A percentile compares a stretch with the other conserved stretches of the same genome.
These are phyloP conservation scores for Athripsodes cinereus DNA, from an alignment of 2,888 invertebrate genomes.

Conservation along the genomic window DNA sequence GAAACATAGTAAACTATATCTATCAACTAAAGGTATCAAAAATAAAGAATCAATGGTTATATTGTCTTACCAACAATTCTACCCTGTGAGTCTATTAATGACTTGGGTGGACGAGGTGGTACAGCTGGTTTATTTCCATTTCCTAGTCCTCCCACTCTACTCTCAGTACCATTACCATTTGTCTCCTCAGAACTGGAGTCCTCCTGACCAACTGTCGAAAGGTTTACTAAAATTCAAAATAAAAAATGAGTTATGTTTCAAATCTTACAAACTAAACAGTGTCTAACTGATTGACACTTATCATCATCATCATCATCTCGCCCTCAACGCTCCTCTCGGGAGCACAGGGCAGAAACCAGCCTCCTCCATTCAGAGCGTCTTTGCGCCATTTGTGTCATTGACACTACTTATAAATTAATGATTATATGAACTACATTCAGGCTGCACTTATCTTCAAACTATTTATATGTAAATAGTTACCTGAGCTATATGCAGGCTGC, in stretches of 20 bases:
- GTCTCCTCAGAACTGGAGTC: constrained; percentile 77
- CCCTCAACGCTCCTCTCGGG: too few relatives aligned
- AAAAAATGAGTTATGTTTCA: too few relatives aligned
- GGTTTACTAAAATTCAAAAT: constrained; percentile 49
- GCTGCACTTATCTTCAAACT: too few relatives aligned
- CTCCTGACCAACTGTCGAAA: constrained; percentile 65
- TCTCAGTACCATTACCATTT: constrained; percentile 39
- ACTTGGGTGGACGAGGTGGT: constrained; percentile 51
- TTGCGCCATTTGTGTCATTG: too few relatives aligned
- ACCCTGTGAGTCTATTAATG: constrained; percentile 18
- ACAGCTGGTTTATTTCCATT: constrained; percentile 50
- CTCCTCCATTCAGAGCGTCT: too few relatives aligned
- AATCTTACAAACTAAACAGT: too few relatives aligned
- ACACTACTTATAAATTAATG: too few relatives aligned
- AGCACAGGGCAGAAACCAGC: too few relatives aligned
- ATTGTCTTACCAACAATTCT: constrained; percentile 20
- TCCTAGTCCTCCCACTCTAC: constrained; percentile 31
- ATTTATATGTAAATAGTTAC: too few relatives aligned
- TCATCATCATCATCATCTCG: too few relatives aligned
- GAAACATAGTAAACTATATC: neutral
- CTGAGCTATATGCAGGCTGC: constrained; percentile 61
- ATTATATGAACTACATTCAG: too few relatives aligned
- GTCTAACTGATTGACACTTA: too few relatives aligned
- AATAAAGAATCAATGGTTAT: neutral
- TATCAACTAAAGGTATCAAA: neutral